Percentiles rank a stretch among this genome's conserved stretches.
phyloP scores from a whole-genome alignment of 2,888 invertebrate genomes.

The Cerceris rybyensis region DNA sequence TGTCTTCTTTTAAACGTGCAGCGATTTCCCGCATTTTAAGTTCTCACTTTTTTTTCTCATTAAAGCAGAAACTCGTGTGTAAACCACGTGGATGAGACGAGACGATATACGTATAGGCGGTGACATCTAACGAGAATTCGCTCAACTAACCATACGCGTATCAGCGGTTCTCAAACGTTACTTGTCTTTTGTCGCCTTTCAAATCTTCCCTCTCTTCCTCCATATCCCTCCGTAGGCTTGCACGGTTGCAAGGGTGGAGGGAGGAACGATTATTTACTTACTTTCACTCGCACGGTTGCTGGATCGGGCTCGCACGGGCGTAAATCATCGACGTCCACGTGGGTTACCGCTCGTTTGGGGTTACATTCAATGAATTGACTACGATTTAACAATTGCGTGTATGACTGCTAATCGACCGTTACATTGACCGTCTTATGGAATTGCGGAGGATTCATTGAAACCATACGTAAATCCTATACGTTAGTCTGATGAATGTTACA shows the following conservation, averaged over 20 bases:
- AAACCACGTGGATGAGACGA: conserved; percentile 70
- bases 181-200: conserved; percentile 9
- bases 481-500: no score
- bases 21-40: neutral
- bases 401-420: neutral
- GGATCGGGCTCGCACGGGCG: conserved; percentile 33
- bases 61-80: conserved; percentile 66
- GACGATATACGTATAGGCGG: conserved; percentile 53
- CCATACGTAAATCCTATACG: no score
- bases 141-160: conserved; percentile 22
- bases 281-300: conserved; percentile 70
- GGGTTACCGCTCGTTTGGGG: conserved; percentile 41
- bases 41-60: conserved; percentile 17
- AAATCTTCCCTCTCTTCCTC: conserved; percentile 18
- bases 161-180: conserved; percentile 55
- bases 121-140: conserved; percentile 71
- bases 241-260: conserved; percentile 37
- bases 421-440: neutral
- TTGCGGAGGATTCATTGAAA: no score
- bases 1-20: conserved; percentile 1
- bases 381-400: conserved; percentile 1
- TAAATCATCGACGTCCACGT: conserved; percentile 50
- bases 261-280: conserved; percentile 70
- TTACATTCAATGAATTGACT: conserved; percentile 16
- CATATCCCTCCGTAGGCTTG: conserved; percentile 12